Base-by-base conservation (phyloP, 2,797 vertebrate species). In the Cuculus canorus region DNA sequence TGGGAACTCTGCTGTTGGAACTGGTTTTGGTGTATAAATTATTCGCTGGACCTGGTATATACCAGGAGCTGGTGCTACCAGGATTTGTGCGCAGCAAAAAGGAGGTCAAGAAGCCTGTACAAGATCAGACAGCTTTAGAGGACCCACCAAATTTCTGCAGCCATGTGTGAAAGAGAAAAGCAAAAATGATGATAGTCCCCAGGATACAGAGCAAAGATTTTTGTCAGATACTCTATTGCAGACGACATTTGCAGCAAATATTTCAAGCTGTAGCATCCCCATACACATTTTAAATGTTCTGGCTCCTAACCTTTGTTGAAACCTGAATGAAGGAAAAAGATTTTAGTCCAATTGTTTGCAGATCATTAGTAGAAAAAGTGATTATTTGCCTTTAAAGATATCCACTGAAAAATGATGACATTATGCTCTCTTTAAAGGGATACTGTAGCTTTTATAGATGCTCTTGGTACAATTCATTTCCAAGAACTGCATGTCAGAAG, bases 371-470 rank as follows among this genome's bases (percentile, higher is more conserved):
- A 53, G 63, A 48, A 88, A 91, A 91, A 90, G 76, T 72, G 61
- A 91, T 90, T 94, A 72, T 68, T 95, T 96, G 78, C 69, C 87
- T 97, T 94, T 79, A 56, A 88, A 94, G 93, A 95, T 53, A 82
- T 24, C 17, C 53, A 17, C 71, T 95, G 73, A 96, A 97, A 96
- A 96, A 83, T 56, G 68, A 66, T 86, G 82, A 94, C 68, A 87
- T 88, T 80, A 86, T 69, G 43, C 78, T 82, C 60, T 83, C 86
- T 92, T 94, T 87, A 70, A 92, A 82, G n/a, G 35, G 71, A 69
- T 86, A 37, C 30, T 85, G 65, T 0, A 5, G 81, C 27, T 91
- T 92, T 96, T 96, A 87, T 61, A 87, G 92, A 86, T 91, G 54
- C 41, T 63, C 41, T 80, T 80, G 52, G 87, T 91, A 84, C 87